Conservation (phyloP, 2,797 vertebrate genomes). For the Eupleurogrammus muticus region DNA sequence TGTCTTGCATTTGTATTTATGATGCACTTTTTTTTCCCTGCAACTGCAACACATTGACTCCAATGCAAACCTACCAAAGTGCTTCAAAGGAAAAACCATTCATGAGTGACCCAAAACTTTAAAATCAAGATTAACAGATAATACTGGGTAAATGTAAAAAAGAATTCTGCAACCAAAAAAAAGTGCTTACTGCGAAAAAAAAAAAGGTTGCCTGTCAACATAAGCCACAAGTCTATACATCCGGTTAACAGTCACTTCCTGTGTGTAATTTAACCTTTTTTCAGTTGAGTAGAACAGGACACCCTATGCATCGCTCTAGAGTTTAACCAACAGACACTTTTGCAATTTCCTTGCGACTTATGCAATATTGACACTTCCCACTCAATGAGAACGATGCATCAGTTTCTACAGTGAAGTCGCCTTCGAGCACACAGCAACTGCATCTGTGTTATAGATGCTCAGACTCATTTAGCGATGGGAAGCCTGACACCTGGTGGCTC, state of each 20-base stretch:
- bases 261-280: conserved; percentile 60
- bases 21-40: not conserved
- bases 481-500: conserved; percentile 69
- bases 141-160: conserved; percentile 21
- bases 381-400: not conserved
- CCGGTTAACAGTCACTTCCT: conserved; percentile 82
- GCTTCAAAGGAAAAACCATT: conserved; percentile 22
- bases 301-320: not conserved
- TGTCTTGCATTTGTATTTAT: not conserved
- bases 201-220: conserved; percentile 63
- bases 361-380: not conserved
- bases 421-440: not conserved
- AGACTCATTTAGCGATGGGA: conserved; percentile 25
- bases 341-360: not conserved
- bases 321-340: not conserved
- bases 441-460: not conserved
- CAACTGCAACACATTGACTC: not conserved
- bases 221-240: conserved; percentile 82
- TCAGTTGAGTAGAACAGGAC: conserved; percentile 11
- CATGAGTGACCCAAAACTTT: conserved; percentile 27
- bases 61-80: not conserved
- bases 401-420: not conserved
- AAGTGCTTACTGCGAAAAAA: conserved; percentile 64
- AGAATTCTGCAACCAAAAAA: conserved; percentile 45
- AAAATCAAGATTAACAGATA: conserved; percentile 8